A percentile compares a stretch with the other conserved stretches of the same genome.
These are phyloP conservation scores for Ceriagrion tenellum DNA, from an alignment of 2,888 invertebrate species.

Conservation along the genomic window DNA sequence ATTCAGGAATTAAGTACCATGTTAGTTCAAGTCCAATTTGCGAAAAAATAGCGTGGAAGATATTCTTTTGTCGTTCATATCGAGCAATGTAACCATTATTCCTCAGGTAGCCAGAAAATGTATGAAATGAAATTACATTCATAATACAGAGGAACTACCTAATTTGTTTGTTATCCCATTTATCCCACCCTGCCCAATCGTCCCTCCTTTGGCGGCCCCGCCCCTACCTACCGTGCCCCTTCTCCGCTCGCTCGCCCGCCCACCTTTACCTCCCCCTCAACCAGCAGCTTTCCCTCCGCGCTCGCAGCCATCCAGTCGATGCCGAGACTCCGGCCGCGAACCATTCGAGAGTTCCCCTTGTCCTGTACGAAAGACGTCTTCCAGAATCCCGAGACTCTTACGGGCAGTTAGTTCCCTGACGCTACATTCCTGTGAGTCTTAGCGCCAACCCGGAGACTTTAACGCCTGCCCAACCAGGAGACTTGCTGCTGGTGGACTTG, in stretches of 20 bases:
- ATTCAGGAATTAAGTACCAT: too few relatives aligned
- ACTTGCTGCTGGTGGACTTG: neutral
- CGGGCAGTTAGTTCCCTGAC: too few relatives aligned
- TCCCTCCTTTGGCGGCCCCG: neutral
- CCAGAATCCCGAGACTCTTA: neutral
- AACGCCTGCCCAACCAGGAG: neutral
- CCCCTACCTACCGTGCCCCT: neutral
- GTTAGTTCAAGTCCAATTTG: too few relatives aligned
- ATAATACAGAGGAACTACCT: too few relatives aligned
- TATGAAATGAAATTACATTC: too few relatives aligned
- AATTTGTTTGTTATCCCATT: too few relatives aligned
- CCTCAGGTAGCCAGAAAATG: too few relatives aligned
- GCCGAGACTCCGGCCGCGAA: slow-evolving; percentile 40
- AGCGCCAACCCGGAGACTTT: neutral
- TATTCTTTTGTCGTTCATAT: too few relatives aligned
- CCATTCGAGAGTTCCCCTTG: neutral
- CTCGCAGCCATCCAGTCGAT: slow-evolving; percentile 17
- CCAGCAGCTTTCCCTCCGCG: slow-evolving; percentile 52
- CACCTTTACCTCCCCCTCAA: neutral
- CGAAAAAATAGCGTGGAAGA: too few relatives aligned
- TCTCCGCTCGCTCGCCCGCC: neutral
- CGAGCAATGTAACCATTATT: too few relatives aligned
- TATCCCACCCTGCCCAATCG: neutral
- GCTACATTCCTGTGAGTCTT: neutral
- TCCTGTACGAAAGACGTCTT: neutral